These are phyloP conservation scores for Halcyon leucocephala DNA, from an alignment of 2,797 vertebrate genomes.

Conservation along the genomic window DNA sequence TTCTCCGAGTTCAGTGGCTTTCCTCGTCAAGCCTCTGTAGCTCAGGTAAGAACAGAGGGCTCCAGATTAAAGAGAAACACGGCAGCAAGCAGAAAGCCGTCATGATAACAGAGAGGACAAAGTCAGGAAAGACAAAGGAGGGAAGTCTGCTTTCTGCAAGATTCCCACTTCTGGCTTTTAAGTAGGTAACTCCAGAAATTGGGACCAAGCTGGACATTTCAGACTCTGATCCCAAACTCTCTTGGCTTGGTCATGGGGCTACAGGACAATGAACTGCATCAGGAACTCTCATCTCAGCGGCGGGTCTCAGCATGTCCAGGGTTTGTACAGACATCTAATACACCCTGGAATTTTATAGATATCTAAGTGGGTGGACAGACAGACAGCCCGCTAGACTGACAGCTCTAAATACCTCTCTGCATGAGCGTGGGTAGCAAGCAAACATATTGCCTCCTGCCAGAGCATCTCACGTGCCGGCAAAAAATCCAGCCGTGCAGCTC, in stretches of 20 bases:
- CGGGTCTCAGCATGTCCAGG: neutral
- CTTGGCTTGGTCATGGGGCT: accelerated
- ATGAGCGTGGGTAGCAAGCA: neutral
- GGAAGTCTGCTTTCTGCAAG: slow-evolving; percentile 8
- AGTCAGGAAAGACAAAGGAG: slow-evolving; percentile 24
- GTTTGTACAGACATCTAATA: neutral
- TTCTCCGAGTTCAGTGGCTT: neutral
- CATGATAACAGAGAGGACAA: slow-evolving; percentile 17
- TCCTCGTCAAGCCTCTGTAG: slow-evolving; percentile 31
- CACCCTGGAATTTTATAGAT: slow-evolving; percentile 3
- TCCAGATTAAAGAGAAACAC: slow-evolving; percentile 60
- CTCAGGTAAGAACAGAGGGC: slow-evolving; percentile 63
- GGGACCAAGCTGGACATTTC: neutral
- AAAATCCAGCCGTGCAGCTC: neutral
- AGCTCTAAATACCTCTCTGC: slow-evolving; percentile 44
- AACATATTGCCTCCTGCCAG: neutral
- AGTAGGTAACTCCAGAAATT: neutral
- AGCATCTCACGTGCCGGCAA: neutral
- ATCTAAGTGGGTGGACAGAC: slow-evolving; percentile 26
- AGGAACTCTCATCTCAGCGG: neutral
- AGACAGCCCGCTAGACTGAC: slow-evolving; percentile 55
- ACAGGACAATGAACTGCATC: accelerated
- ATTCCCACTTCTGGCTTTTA: neutral
- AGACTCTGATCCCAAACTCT: neutral
- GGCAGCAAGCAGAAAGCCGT: slow-evolving; percentile 19